Conservation (phyloP, 2,797 vertebrate species). For the Mergus octosetaceus region DNA sequence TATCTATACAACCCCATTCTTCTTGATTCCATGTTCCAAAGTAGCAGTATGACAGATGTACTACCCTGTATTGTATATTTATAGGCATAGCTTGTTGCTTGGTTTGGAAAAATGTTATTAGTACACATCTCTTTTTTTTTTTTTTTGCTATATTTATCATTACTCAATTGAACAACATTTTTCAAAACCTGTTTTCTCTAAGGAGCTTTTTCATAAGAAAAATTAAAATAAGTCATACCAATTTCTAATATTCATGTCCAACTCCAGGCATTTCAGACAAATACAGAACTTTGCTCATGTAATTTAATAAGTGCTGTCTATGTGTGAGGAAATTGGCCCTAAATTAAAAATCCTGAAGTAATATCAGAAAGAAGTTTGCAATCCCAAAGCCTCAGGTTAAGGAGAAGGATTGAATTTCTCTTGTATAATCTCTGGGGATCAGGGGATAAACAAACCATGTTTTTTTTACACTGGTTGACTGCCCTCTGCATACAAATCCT, state of each 20-base stretch:
- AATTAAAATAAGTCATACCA: not conserved
- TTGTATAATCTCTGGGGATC: not conserved
- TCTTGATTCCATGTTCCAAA: not conserved
- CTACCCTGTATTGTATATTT: not conserved
- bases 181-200: not conserved
- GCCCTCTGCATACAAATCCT: not conserved
- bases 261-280: not conserved
- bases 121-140: not conserved
- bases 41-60: not conserved
- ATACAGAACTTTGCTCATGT: not conserved
- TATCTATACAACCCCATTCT: not conserved
- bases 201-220: not conserved
- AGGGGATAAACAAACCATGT: not conserved
- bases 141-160: not conserved
- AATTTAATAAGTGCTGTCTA: not conserved
- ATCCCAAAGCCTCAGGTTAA: not conserved
- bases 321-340: not conserved
- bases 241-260: not conserved
- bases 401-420: not conserved
- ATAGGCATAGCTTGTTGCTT: not conserved
- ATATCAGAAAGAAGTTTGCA: not conserved
- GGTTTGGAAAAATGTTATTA: not conserved
- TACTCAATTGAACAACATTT: not conserved
- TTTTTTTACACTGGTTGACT: not conserved
- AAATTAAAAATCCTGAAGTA: slow-evolving; percentile 20